phyloP scores from a whole-genome alignment of 2,797 vertebrate genomes.

The Vultur gryphus region DNA sequence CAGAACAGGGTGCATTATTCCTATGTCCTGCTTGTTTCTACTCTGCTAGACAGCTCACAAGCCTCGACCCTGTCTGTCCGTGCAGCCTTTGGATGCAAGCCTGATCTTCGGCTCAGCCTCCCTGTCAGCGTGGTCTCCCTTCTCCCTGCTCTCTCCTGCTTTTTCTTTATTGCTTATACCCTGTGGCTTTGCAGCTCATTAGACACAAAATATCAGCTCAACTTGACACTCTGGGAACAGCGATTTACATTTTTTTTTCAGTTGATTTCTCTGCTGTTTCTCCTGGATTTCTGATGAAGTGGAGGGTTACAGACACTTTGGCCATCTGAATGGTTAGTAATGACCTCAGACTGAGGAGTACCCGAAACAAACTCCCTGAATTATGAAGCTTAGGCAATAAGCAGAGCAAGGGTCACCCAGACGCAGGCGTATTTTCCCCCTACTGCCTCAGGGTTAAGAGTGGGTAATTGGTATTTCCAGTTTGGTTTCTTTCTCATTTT shows the following conservation, averaged over 20 bases:
- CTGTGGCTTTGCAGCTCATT: constrained; percentile 46
- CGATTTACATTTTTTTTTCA: neutral
- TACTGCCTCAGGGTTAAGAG: constrained; percentile 49
- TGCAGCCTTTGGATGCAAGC: neutral
- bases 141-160: neutral
- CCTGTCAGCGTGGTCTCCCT: neutral
- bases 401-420: constrained; percentile 42
- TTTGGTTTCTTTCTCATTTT: constrained; percentile 55
- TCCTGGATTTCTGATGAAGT: neutral
- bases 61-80: rapidly evolving
- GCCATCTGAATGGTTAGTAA: constrained; percentile 13
- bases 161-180: constrained; percentile 1
- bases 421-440: neutral
- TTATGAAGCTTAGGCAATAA: constrained; percentile 1
- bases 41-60: neutral
- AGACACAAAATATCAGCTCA: constrained; percentile 10
- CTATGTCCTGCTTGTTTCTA: neutral
- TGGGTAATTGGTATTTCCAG: constrained; percentile 60
- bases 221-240: constrained; percentile 23
- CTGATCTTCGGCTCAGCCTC: neutral
- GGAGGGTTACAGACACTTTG: neutral
- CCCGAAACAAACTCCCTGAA: neutral
- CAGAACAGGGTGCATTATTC: neutral
- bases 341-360: neutral
- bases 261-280: neutral